These are phyloP conservation scores for Montipora foliosa DNA, from an alignment of 64 coral and sea anemone species.

Conservation along the genomic window DNA sequence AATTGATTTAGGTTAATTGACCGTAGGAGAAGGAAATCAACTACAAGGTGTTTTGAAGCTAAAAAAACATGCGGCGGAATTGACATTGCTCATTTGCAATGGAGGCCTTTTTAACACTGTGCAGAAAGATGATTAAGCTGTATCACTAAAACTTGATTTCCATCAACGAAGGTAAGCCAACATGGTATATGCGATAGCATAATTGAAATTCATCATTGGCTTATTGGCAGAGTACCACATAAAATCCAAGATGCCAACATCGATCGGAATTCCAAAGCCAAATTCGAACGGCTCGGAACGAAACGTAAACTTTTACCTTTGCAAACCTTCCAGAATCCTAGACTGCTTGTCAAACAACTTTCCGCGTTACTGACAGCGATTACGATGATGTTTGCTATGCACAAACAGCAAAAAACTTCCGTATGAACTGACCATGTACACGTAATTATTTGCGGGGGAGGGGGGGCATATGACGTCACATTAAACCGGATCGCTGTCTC, in stretches of 20 bases:
- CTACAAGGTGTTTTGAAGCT: background rate
- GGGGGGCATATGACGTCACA: background rate
- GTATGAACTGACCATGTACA: background rate
- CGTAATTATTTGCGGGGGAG: background rate
- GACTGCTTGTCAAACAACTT: background rate
- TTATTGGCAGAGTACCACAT: background rate
- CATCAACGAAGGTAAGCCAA: background rate
- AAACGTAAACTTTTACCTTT: background rate
- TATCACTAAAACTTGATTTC: background rate
- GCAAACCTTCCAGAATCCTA: background rate
- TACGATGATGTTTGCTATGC: background rate
- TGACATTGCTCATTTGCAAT: background rate
- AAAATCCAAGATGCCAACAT: background rate
- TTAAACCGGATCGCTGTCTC: no score
- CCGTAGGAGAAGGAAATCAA: background rate
- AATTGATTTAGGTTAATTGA: background rate
- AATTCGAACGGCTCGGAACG: background rate
- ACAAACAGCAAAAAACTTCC: background rate
- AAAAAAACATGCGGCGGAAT: background rate
- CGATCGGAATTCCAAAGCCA: background rate
- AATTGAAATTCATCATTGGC: slow-evolving; percentile 36
- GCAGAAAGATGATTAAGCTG: background rate
- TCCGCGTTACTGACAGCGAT: background rate
- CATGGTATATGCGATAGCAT: background rate
- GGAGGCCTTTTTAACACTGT: background rate